phyloP scores from a whole-genome alignment of 2,888 invertebrate species.

The Sussaba pulchella region DNA sequence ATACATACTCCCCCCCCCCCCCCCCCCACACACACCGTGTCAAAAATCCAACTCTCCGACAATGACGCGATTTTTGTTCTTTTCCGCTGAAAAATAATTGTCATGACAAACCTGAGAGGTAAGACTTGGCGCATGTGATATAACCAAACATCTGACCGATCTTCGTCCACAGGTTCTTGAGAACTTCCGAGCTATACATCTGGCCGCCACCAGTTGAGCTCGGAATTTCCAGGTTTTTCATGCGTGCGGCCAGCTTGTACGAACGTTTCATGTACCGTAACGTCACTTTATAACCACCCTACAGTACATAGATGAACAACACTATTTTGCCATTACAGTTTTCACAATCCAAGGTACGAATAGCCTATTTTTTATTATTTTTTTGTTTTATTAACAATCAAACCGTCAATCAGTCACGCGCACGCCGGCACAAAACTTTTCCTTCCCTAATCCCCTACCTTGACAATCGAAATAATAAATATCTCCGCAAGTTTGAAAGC shows the following conservation, averaged over 20 bases:
- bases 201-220: slow-evolving; percentile 53
- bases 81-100: slow-evolving; percentile 6
- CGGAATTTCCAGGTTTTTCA: slow-evolving; percentile 61
- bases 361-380: not conserved
- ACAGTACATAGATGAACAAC: not conserved
- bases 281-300: not conserved
- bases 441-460: not conserved
- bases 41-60: slow-evolving; percentile 27
- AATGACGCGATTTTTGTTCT: slow-evolving; percentile 13
- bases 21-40: not conserved
- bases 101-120: slow-evolving; percentile 79
- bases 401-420: no score
- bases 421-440: no score
- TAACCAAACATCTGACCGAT: slow-evolving; percentile 81
- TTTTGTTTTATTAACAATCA: no score
- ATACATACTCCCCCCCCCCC: not conserved
- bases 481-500: no score
- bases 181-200: slow-evolving; percentile 79
- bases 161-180: slow-evolving; percentile 80
- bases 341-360: not conserved
- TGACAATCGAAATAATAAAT: no score
- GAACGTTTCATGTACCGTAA: not conserved
- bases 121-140: slow-evolving; percentile 80
- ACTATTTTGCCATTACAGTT: not conserved
- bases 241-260: slow-evolving; percentile 35